Evolutionary conservation across 2,797 vertebrate genomes (phyloP).

Genomic region (Epinephelus malabaricus): DNA sequence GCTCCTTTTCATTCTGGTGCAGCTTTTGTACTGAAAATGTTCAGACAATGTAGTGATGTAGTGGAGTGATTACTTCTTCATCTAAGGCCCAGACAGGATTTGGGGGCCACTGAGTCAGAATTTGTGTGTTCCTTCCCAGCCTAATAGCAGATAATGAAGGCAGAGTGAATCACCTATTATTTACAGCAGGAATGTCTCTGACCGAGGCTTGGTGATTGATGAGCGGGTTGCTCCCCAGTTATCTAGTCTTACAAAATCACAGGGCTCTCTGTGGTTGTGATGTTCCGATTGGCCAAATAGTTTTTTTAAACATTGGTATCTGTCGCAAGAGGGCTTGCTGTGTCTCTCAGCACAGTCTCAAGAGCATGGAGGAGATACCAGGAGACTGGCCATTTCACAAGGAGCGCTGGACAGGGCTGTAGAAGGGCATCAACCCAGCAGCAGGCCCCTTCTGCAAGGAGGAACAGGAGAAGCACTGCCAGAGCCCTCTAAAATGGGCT

Average conservation of each 20-base stretch:
- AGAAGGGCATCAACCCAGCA: too few species aligned
- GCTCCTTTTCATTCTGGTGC: slow-evolving; percentile 48
- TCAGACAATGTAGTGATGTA: slow-evolving; percentile 58
- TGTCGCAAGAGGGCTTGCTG: too few species aligned
- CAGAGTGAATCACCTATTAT: slow-evolving; percentile 66
- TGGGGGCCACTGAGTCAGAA: slow-evolving; percentile 56
- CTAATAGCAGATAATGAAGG: slow-evolving; percentile 80
- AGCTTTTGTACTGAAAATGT: slow-evolving; percentile 55
- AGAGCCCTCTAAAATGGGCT: too few species aligned
- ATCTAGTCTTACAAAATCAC: slow-evolving; percentile 31
- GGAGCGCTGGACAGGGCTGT: too few species aligned
- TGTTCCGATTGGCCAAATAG: background rate
- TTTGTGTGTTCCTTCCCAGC: slow-evolving; percentile 58
- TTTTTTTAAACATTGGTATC: too few species aligned
- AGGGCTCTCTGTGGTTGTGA: slow-evolving; percentile 29
- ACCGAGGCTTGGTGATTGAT: slow-evolving; percentile 70
- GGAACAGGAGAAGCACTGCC: too few species aligned
- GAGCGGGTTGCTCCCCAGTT: slow-evolving; percentile 62
- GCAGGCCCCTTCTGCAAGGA: too few species aligned
- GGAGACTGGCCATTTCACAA: too few species aligned
- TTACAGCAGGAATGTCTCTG: slow-evolving; percentile 66
- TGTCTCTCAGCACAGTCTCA: too few species aligned
- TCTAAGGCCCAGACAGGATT: slow-evolving; percentile 52
- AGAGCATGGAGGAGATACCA: too few species aligned
- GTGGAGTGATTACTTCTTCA: slow-evolving; percentile 70